Percentiles rank a stretch among this genome's conserved stretches.
phyloP scores from a whole-genome alignment of 2,113 vertebrate species.

The Echinops telfairi region DNA sequence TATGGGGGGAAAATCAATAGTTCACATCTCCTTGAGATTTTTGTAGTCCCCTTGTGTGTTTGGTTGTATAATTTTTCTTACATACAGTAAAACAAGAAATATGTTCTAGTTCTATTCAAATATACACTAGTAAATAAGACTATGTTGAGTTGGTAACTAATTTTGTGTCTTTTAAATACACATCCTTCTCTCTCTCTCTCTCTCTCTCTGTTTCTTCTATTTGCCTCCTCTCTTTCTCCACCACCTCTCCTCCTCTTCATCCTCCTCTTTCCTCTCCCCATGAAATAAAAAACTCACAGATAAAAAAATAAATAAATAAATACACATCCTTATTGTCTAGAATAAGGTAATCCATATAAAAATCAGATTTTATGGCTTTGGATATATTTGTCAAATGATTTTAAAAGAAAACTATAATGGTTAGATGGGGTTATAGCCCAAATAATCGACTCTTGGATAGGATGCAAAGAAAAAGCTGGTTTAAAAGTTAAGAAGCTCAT shows the following conservation, averaged over 20 bases:
- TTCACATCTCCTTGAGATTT: too few species aligned
- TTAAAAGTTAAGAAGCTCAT: constrained; percentile 86
- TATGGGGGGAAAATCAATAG: too few species aligned
- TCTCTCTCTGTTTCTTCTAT: too few species aligned
- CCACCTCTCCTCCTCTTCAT: too few species aligned
- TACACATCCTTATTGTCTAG: neutral
- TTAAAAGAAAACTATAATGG: constrained; percentile 24
- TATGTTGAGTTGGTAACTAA: neutral
- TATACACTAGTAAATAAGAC: constrained; percentile 21
- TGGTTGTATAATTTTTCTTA: constrained; percentile 3
- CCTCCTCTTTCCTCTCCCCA: too few species aligned
- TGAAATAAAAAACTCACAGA: too few species aligned
- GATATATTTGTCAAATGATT: constrained; percentile 69
- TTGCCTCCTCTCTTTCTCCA: too few species aligned
- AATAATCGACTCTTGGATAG: constrained; percentile 72
- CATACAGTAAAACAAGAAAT: neutral
- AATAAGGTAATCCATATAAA: constrained; percentile 63
- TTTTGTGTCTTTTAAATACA: constrained; percentile 49
- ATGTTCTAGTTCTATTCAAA: constrained; percentile 14
- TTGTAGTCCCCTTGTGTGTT: too few species aligned
- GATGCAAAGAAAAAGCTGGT: constrained; percentile 82
- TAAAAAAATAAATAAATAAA: constrained; percentile 43
- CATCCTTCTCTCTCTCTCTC: too few species aligned
- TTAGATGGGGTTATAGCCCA: constrained; percentile 73
- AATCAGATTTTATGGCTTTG: constrained; percentile 60